A percentile compares a stretch with the other conserved stretches of the same genome.
phyloP scores from a whole-genome alignment of 2,113 vertebrate genomes.

The Otocyon megalotis region DNA sequence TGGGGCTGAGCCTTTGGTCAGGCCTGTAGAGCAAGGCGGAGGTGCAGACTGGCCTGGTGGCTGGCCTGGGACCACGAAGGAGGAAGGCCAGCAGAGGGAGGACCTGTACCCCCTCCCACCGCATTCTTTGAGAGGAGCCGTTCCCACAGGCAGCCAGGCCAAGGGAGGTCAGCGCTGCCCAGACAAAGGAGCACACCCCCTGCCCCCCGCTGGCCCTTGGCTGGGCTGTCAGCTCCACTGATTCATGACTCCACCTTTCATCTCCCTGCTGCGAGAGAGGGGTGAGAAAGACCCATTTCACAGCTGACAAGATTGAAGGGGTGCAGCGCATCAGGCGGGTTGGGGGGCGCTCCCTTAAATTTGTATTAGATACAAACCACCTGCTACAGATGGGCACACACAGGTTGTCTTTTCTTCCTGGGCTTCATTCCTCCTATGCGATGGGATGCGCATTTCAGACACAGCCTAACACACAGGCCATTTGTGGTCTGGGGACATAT shows the following conservation, averaged over 20 bases:
- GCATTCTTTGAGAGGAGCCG: conserved; percentile 82
- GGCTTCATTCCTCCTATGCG: conserved; percentile 43
- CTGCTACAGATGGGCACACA: conserved; percentile 79
- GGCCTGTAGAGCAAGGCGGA: neutral
- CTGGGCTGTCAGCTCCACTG: conserved; percentile 88
- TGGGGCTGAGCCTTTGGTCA: too few relatives aligned
- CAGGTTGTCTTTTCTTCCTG: neutral
- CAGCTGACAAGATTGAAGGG: conserved; percentile 89
- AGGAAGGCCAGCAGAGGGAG: neutral
- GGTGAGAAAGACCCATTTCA: conserved; percentile 90
- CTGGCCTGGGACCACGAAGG: conserved; percentile 58
- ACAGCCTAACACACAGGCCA: conserved; percentile 40
- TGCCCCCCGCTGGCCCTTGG: conserved; percentile 86
- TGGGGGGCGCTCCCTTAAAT: conserved; percentile 60
- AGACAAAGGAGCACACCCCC: conserved; percentile 88
- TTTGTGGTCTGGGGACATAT: conserved; percentile 38
- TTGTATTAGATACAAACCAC: conserved; percentile 71
- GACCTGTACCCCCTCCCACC: conserved; percentile 78
- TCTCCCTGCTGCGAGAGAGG: conserved; percentile 87
- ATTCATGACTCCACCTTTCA: conserved; percentile 91
- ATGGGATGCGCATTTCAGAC: neutral
- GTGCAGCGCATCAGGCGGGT: conserved; percentile 70
- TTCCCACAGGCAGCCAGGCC: conserved; percentile 89
- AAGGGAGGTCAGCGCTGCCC: conserved; percentile 87
- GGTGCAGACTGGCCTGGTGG: neutral